A percentile compares a stretch with the other conserved stretches of the same genome.
These are phyloP conservation scores for Cladopsammia gracilis DNA, from an alignment of 64 coral and sea anemone species.

Conservation along the genomic window DNA sequence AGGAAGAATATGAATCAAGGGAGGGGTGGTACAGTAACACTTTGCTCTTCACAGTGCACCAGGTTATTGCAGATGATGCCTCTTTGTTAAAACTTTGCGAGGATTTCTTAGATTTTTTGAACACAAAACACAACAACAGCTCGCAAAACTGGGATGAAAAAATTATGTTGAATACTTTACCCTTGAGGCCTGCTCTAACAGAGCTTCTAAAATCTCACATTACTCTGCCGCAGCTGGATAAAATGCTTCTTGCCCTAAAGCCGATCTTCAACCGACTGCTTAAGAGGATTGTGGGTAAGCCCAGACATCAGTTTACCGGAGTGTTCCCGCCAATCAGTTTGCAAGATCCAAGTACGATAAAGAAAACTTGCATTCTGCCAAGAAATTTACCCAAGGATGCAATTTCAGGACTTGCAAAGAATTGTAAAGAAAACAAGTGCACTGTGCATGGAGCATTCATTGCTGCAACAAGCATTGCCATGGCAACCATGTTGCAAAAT, in stretches of 20 bases:
- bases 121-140: neutral
- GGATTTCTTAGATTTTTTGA: conserved; percentile 57
- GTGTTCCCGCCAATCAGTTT: conserved; percentile 47
- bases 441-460: conserved; percentile 70
- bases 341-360: conserved; percentile 34
- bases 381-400: conserved; percentile 46
- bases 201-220: conserved; percentile 3
- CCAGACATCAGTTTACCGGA: conserved; percentile 43
- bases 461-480: conserved; percentile 58
- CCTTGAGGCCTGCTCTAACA: neutral
- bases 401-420: conserved; percentile 2
- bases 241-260: conserved; percentile 21
- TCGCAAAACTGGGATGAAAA: neutral
- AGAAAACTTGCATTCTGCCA: conserved; percentile 74
- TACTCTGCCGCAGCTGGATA: neutral
- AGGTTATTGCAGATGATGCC: conserved; percentile 37
- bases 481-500: conserved; percentile 51
- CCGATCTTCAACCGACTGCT: neutral
- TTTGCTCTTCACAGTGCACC: conserved; percentile 50
- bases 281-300: conserved; percentile 6
- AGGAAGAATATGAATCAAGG: conserved; percentile 58
- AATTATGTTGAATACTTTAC: neutral
- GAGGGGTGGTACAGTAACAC: conserved; percentile 51
- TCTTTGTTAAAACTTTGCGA: conserved; percentile 44
- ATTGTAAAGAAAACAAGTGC: conserved; percentile 66